Conservation (phyloP, 2,113 vertebrate genomes). For the Lamprotornis superbus region DNA sequence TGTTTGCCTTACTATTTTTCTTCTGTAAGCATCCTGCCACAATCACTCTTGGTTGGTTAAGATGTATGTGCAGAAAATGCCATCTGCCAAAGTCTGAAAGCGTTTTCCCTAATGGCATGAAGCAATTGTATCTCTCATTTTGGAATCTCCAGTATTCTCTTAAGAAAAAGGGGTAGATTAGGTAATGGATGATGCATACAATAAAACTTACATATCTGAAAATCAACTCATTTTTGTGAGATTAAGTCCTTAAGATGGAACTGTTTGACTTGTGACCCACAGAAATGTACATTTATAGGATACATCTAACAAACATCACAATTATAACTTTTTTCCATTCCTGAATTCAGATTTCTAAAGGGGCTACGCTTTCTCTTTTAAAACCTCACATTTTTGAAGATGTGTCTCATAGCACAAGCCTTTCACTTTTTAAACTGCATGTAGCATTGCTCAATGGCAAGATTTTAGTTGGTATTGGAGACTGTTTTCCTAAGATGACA, state of each 20-base stretch:
- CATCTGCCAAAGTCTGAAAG: background rate
- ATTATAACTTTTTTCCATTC: background rate
- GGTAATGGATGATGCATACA: background rate
- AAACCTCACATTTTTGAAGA: background rate
- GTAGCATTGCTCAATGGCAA: background rate
- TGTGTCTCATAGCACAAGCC: background rate
- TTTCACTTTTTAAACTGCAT: background rate
- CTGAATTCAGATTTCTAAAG: background rate
- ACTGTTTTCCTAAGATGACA: background rate
- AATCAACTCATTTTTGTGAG: background rate
- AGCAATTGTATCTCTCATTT: background rate
- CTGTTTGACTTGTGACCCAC: background rate
- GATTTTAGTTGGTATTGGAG: background rate
- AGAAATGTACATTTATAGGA: background rate
- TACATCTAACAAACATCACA: background rate
- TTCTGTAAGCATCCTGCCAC: background rate
- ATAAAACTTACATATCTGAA: background rate
- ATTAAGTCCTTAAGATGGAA: background rate
- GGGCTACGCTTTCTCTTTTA: background rate
- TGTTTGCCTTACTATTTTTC: background rate
- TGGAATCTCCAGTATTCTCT: background rate
- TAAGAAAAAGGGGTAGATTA: background rate
- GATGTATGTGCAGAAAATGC: background rate
- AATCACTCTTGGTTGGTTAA: background rate
- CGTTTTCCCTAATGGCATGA: background rate